A percentile compares a stretch with the other conserved stretches of the same genome.
Conservation (phyloP, 2,797 vertebrate species). For the Periparus ater region DNA sequence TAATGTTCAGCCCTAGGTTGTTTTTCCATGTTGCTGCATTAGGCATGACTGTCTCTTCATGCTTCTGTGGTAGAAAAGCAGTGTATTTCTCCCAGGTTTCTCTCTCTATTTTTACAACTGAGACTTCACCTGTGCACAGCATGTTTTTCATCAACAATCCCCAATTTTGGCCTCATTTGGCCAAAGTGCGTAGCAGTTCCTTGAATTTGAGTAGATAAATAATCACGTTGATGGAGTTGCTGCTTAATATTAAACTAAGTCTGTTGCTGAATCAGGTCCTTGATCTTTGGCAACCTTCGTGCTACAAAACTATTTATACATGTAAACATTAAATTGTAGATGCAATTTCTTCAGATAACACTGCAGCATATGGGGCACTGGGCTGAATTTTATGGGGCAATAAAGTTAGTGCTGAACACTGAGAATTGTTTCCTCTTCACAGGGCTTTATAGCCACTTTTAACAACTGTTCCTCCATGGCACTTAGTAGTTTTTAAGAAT, state of each 20-base stretch:
- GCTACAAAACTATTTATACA: not conserved
- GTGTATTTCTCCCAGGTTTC: not conserved
- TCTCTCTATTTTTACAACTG: not conserved
- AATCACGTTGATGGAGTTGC: not conserved
- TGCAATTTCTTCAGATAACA: not conserved
- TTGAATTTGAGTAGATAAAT: not conserved
- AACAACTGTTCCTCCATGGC: not conserved
- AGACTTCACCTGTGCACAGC: not conserved
- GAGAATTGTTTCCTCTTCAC: not conserved
- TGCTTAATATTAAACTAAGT: slow-evolving; percentile 36
- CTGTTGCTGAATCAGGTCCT: not conserved
- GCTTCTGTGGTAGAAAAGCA: not conserved
- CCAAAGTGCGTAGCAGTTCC: not conserved
- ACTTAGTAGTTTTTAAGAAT: not conserved
- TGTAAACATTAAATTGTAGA: not conserved
- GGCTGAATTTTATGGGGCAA: not conserved
- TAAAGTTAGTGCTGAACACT: not conserved
- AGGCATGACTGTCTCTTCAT: not conserved
- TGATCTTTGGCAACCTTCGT: slow-evolving; percentile 2
- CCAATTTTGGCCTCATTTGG: not conserved
- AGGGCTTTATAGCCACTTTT: not conserved
- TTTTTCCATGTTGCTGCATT: not conserved
- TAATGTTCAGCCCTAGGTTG: rapidly evolving
- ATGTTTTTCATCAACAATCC: not conserved
- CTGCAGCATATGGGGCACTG: not conserved